Evolutionary conservation across 2,888 invertebrate species (phyloP).

Genomic region (Trachelus stipa): DNA sequence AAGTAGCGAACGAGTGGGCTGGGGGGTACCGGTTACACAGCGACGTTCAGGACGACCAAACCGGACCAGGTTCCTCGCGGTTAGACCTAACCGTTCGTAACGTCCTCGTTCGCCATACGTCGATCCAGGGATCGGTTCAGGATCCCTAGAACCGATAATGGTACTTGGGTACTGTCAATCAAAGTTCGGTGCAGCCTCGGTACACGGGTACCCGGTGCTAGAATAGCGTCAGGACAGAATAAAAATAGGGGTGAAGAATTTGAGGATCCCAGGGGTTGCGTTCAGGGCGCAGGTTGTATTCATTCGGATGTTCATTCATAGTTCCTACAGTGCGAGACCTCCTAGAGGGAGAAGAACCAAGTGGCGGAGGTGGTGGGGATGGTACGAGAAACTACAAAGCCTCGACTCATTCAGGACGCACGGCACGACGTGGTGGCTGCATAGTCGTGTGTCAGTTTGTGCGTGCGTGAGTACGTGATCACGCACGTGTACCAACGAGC

Average conservation of each 20-base stretch:
- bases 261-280: neutral
- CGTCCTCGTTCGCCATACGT: neutral
- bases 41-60: neutral
- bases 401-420: constrained; percentile 52
- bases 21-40: neutral
- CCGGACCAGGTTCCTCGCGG: neutral
- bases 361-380: neutral
- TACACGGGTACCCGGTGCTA: neutral
- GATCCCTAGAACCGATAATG: neutral
- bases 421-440: constrained; percentile 38
- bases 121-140: neutral
- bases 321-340: constrained; percentile 8
- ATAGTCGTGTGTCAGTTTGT: constrained; percentile 13
- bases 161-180: neutral
- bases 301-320: constrained; percentile 59
- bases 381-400: constrained; percentile 17
- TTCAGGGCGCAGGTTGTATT: constrained; percentile 57
- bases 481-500: neutral
- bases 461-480: constrained; percentile 16
- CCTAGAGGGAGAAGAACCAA: neutral
- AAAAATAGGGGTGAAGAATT: neutral
- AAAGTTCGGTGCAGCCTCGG: neutral
- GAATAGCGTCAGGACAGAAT: neutral
- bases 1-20: neutral
- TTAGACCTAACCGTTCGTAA: neutral